phyloP scores from a whole-genome alignment of 2,797 vertebrate species.

The Rhabdomys pumilio region DNA sequence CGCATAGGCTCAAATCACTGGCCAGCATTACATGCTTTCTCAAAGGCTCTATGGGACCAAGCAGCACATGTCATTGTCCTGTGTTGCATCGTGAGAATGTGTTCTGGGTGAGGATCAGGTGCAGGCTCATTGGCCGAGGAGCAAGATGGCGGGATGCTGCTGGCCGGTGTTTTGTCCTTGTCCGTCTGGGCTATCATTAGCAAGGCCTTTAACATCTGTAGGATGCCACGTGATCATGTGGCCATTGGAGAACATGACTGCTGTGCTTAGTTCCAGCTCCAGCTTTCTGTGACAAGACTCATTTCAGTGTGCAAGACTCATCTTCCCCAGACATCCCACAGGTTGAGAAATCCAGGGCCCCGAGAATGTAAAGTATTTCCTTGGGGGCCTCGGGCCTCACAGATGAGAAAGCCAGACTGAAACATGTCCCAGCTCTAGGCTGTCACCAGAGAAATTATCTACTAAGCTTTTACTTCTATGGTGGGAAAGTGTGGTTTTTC shows the following conservation, averaged over 20 bases:
- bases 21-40: neutral
- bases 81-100: neutral
- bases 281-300: neutral
- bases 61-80: fast-evolving
- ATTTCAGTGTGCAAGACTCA: neutral
- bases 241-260: neutral
- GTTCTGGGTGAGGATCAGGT: neutral
- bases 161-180: neutral
- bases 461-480: neutral
- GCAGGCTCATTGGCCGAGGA: neutral
- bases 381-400: neutral
- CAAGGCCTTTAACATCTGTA: neutral
- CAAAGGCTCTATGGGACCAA: neutral
- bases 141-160: neutral
- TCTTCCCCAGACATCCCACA: neutral
- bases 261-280: neutral
- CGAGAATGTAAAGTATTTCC: neutral
- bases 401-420: neutral
- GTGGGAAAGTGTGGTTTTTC: neutral
- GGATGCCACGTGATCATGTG: neutral
- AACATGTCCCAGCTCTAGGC: neutral
- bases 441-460: neutral
- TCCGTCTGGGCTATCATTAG: neutral
- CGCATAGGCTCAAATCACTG: neutral
- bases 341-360: neutral